Evolutionary conservation across 2,113 vertebrate genomes (phyloP), one percentile per base, ranked within the genome.

Genomic region (Spizaetus ornatus): DNA sequence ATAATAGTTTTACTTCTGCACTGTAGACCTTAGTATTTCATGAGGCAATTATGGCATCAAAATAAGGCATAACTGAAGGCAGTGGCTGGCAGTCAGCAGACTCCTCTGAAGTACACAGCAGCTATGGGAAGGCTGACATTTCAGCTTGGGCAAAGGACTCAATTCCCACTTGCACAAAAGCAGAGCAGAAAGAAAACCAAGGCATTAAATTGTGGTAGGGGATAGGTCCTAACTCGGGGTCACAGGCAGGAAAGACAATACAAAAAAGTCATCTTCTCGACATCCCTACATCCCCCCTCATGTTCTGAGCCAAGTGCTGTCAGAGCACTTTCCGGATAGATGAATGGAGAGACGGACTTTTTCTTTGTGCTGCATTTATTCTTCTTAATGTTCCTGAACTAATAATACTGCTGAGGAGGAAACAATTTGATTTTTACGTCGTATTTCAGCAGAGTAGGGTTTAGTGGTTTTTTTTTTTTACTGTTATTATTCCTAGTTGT

Each of bases 391-490:
- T 2, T 52, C 27, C 53, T 63, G 19, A 74, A 58, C 38, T 47
- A 62, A 45, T 29, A 92, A 27, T 50, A 79, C 9, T 53, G 4
- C 10, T 65, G 43, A 52, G 13, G 55, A 53, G 3, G 31, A 43
- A 59, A 38, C 0, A 82, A 31, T 16, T 27, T 59, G 2, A 61
- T 61, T 82, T 89, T 61, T 65, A 42, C 7, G 31, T 79, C 7
- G 1, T 31, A 40, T 67, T 96, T 95, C n/a, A 58, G 5, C 34
- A 77, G 34, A 78, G 4, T 48, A 74, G 6, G 2, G 12, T 61
- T 72, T n/a, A 29, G 10, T 1, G 4, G 1, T 0, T 3, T 5
- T 38, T 0, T 4, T 5, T 38, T 73, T 59, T 58, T 43, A 15
- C 14, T 65, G 13, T 70, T 86, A 11, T 18, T 65, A 9, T 84